phyloP scores from a whole-genome alignment of 64 coral and sea anemone species.

The Anthopleura sola region DNA sequence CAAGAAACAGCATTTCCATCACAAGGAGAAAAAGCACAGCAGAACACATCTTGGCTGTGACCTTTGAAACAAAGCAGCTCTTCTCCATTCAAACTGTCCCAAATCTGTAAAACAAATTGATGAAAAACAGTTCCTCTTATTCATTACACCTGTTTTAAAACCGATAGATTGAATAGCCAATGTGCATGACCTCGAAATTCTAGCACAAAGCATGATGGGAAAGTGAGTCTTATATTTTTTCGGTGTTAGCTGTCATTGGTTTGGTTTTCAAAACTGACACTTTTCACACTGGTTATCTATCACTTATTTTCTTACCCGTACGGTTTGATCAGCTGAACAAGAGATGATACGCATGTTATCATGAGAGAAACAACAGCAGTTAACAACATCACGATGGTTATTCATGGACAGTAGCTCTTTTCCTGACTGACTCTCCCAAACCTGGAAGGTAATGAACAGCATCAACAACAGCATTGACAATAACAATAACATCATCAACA shows the following conservation, averaged over 20 bases:
- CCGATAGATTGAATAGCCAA: no score
- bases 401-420: slow-evolving; percentile 52
- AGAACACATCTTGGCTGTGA: slow-evolving; percentile 66
- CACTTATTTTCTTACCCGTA: slow-evolving; percentile 60
- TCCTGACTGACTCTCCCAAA: slow-evolving; percentile 81
- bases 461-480: background rate
- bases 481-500: background rate
- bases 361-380: slow-evolving; percentile 75
- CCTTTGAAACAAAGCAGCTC: slow-evolving; percentile 37
- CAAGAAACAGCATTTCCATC: slow-evolving; percentile 52
- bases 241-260: no score
- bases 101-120: slow-evolving; percentile 40
- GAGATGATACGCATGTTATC: slow-evolving; percentile 76
- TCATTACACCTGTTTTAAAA: no score
- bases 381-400: slow-evolving; percentile 76
- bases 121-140: no score
- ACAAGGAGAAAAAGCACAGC: slow-evolving; percentile 57
- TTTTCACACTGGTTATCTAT: no score
- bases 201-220: no score
- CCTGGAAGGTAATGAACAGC: slow-evolving; percentile 11
- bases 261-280: no score
- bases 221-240: no score
- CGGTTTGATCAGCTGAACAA: slow-evolving; percentile 75
- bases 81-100: slow-evolving; percentile 47
- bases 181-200: no score